Evolutionary conservation across 2,888 invertebrate genomes (phyloP), one percentile per base, ranked within the genome.

Genomic region (Caenorhabditis sp.): DNA sequence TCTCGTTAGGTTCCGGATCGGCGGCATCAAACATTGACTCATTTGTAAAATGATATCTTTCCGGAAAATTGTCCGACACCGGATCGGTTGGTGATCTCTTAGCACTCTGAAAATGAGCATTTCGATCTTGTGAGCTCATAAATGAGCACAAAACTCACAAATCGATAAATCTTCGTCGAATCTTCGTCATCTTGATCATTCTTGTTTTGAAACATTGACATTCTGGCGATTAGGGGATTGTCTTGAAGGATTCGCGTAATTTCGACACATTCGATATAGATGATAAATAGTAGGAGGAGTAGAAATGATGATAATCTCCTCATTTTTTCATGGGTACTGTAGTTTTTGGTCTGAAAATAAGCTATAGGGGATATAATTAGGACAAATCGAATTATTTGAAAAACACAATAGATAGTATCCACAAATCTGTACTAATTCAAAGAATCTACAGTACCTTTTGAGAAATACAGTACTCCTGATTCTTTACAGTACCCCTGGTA

Each of bases 161-260:
- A 43, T 26, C 21, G 2, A 14, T 14, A 1, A 23, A 8, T 25
- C 8, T 3, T 23, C 17, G 50, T 50, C 17, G 50, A 50, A 50
- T 50, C 17, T 10, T 10, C 25, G 14, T 56, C 4, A 4, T 20
- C 5, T 23, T 23, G 53, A 7, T 12, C 17, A 4, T 23, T 21
- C 21, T 4, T 23, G 2, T 66, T 66, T 52, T 57, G 60, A 38
- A 71, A 71, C 71, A 71, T 71, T 27, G 71, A 60, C 67, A 71
- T 67, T 38, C 61, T 56, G 0, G 71, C 71, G 0, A 71, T 27
- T 2, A 71, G 58, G 0, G 71, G 71, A 36, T 71, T 71, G 8
- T 60, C 50, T 4, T 65, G 58, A 25, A 71, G 38, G 52, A 71
- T 71, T 26, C 23, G 56, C 10, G 25, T 3, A 2, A 56, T 56